phyloP scores from a whole-genome alignment of 30 jellyfish, hydroid and myxozoan genomes.

The Cassiopea andromeda region DNA sequence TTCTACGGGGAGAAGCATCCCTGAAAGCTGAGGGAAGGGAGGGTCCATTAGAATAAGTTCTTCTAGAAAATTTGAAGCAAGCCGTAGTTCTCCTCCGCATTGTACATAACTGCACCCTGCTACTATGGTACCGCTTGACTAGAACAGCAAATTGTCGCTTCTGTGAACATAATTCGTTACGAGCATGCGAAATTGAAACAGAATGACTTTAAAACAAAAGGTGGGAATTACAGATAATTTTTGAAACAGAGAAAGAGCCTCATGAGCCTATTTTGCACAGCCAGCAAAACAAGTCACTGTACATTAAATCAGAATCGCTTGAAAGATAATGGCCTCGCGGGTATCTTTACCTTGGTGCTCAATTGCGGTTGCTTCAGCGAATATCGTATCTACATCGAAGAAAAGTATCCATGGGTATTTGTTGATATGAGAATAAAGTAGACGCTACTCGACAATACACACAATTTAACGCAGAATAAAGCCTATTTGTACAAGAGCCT shows the following conservation, averaged over 20 bases:
- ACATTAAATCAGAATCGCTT: background rate
- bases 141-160: too few species aligned
- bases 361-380: background rate
- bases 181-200: too few species aligned
- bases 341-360: background rate
- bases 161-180: too few species aligned
- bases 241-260: background rate
- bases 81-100: too few species aligned
- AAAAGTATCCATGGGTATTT: slow-evolving; percentile 18
- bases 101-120: too few species aligned
- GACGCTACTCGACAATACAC: slow-evolving; percentile 6
- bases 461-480: slow-evolving; percentile 34
- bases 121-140: too few species aligned
- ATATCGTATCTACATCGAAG: background rate
- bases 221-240: too few species aligned
- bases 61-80: too few species aligned
- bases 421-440: background rate
- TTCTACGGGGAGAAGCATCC: too few species aligned
- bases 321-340: background rate
- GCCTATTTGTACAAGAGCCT: slow-evolving; percentile 8
- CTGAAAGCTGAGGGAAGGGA: too few species aligned
- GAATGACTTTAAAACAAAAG: too few species aligned
- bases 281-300: background rate
- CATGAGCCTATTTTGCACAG: background rate
- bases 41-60: too few species aligned